Evolutionary conservation across 2,113 vertebrate genomes (phyloP).

Genomic region (Mus musculus): GRCm39 chr3:129398501-129399000

Average conservation of each 20-base stretch:
- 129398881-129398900: background rate
- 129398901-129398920: background rate
- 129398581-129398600: background rate
- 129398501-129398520: background rate
- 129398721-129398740: slow-evolving; percentile 98
- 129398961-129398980: background rate
- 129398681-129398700: slow-evolving; percentile 96
- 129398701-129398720: slow-evolving; percentile 97
- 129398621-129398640: background rate
- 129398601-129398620: background rate
- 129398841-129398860: background rate
- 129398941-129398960: background rate
- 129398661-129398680: background rate
- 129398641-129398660: background rate
- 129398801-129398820: slow-evolving; percentile 97
- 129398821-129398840: slow-evolving; percentile 74
- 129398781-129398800: slow-evolving; percentile 99
- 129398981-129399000: too few relatives aligned
- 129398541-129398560: background rate
- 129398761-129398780: slow-evolving; percentile 98
- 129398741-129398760: slow-evolving; percentile 98
- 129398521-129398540: background rate
- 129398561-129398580: background rate
- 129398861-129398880: background rate
- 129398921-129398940: background rate